Base-by-base conservation (phyloP, 2,888 invertebrate genomes). In the Ophion slaviceki region DNA sequence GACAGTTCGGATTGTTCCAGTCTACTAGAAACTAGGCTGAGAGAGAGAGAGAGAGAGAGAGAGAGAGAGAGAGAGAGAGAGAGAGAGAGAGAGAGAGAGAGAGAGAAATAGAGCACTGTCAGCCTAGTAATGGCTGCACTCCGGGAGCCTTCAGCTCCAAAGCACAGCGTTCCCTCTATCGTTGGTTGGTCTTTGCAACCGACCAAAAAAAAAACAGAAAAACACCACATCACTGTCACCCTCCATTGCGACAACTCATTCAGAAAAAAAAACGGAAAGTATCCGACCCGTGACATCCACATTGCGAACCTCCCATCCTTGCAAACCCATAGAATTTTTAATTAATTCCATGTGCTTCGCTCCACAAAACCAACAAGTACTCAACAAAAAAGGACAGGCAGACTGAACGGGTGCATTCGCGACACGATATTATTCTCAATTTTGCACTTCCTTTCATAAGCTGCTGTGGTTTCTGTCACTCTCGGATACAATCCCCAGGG, bases 381-480 rank as follows among this genome's bases (percentile, higher is more conserved):
- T 17, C 53, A 14, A 53, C 17, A 53, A 17, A 4, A 3, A 20
- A 10, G 20, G 3, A 67, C n/a, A 20, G 67, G 10, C 2, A 40
- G 40, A 8, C 11, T 68, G 75, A 62, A 68, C 47, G 59, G 28
- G 59, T 61, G 47, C 17, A 53, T 53, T 17, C 53, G 2, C 53
- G 11, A 17, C 53, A 74, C 45, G 78, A 64, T 70, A 78, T 81
- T 57, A 45, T 81, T 68, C 72, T 32, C 64, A 75, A 78, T 81
- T 80, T 77, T 77, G 32, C 67, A 11, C 68, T 45, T 40, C 6
- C 64, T 61, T 28, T 14, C 20, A n/a, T 57, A 32, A 59, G 67
- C 57, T 57, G 53, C 32, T 57, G 64, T 72, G 76, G 79, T 80
- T 76, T 80, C 61, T 70, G 78, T 79, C 83, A 70, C 72, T 66